Percentiles rank a stretch among this genome's conserved stretches.
phyloP scores from a whole-genome alignment of 2,113 vertebrate genomes.

The Microtus ochrogaster region DNA sequence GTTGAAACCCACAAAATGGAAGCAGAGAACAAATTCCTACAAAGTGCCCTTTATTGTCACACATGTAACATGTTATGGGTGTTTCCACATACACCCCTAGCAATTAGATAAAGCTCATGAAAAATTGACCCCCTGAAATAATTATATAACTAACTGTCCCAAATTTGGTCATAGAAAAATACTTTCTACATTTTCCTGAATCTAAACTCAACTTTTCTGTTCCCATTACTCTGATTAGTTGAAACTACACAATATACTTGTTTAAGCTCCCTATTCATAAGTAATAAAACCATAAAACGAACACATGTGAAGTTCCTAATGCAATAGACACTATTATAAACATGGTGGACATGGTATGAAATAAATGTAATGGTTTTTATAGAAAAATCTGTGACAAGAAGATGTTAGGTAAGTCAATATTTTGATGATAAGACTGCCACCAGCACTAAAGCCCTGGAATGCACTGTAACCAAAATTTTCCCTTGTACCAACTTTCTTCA shows the following conservation, averaged over 20 bases:
- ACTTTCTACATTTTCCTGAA: background rate
- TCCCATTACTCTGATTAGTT: background rate
- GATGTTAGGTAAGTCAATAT: background rate
- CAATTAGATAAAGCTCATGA: background rate
- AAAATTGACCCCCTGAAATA: background rate
- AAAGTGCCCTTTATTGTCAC: background rate
- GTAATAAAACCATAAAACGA: background rate
- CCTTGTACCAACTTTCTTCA: background rate
- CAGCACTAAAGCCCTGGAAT: background rate
- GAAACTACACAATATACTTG: background rate
- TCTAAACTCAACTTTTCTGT: background rate
- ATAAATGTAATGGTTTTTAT: background rate
- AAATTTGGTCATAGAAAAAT: background rate
- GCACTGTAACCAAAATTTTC: background rate
- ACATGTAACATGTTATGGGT: background rate
- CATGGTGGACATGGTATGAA: background rate
- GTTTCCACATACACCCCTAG: fast-evolving
- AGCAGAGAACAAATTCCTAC: too few species aligned
- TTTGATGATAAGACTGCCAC: background rate
- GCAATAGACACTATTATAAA: background rate
- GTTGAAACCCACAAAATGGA: background rate
- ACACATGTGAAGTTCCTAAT: background rate
- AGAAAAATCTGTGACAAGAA: background rate
- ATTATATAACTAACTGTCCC: background rate
- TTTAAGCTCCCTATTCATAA: background rate